phyloP scores from a whole-genome alignment of 2,113 vertebrate genomes.

The Macquaria ambigua region DNA sequence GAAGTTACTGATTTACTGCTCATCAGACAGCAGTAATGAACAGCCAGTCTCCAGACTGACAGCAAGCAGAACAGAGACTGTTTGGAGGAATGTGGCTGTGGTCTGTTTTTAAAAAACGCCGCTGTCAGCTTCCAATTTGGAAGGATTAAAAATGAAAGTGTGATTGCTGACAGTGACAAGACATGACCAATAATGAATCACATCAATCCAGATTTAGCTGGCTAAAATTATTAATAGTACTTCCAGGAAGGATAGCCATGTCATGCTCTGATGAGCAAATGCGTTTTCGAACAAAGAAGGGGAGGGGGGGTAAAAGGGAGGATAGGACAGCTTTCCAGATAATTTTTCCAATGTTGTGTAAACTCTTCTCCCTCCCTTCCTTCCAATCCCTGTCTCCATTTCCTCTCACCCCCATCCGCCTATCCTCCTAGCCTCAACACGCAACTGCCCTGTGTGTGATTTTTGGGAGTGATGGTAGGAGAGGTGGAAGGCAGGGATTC shows the following conservation, averaged over 20 bases:
- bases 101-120: constrained; percentile 55
- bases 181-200: constrained; percentile 68
- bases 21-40: constrained; percentile 58
- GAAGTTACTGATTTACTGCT: constrained; percentile 58
- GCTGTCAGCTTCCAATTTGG: constrained; percentile 55
- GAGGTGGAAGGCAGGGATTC: constrained; percentile 71
- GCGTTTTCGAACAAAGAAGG: constrained; percentile 34
- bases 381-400: constrained; percentile 46
- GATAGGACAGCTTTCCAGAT: constrained; percentile 39
- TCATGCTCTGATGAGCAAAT: constrained; percentile 67
- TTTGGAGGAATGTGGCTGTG: constrained; percentile 52
- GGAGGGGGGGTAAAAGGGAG: constrained; percentile 18
- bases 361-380: constrained; percentile 57
- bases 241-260: constrained; percentile 68
- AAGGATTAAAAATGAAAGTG: constrained; percentile 70
- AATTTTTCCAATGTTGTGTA: constrained; percentile 55
- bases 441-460: constrained; percentile 61
- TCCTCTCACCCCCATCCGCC: constrained; percentile 45
- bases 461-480: constrained; percentile 67
- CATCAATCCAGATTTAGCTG: constrained; percentile 68
- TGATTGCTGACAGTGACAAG: constrained; percentile 70
- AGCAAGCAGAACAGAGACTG: constrained; percentile 40
- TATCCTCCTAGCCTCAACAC: constrained; percentile 42
- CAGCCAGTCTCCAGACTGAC: constrained; percentile 49
- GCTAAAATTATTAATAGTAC: constrained; percentile 68